phyloP scores from a whole-genome alignment of 1,140 invertebrate species.

The Brachionus manjavacas region DNA sequence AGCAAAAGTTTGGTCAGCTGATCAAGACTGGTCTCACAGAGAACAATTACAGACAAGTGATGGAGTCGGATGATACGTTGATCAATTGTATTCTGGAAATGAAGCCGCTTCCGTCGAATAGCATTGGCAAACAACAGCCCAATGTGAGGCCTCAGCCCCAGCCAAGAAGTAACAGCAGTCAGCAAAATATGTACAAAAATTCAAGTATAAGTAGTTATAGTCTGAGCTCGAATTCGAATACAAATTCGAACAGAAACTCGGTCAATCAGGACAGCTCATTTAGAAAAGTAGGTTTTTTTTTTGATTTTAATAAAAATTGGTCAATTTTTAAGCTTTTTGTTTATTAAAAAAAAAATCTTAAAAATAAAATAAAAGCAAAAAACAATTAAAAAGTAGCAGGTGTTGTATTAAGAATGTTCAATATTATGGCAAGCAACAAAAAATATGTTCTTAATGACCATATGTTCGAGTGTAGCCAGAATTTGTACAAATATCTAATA shows the following conservation, averaged over 20 bases:
- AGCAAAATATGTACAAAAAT: background rate
- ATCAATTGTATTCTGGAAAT: conserved; percentile 30
- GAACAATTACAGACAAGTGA: background rate
- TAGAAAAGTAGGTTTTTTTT: background rate
- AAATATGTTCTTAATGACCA: too few species aligned
- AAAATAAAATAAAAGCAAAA: too few species aligned
- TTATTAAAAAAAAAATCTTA: too few species aligned
- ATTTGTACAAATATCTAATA: too few species aligned
- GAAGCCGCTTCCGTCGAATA: background rate
- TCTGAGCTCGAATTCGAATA: background rate
- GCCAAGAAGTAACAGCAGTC: background rate
- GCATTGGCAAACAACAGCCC: background rate
- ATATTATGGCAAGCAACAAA: too few species aligned
- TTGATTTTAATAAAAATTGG: background rate
- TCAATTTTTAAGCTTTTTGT: background rate
- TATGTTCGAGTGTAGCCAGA: too few species aligned
- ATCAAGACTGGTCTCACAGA: background rate
- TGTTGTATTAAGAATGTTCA: too few species aligned
- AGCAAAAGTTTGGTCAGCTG: background rate
- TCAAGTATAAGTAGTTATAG: conserved; percentile 12
- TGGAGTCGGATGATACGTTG: background rate
- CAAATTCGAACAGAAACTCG: conserved; percentile 9
- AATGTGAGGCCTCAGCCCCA: background rate
- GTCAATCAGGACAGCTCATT: background rate
- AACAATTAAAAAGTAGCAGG: too few species aligned